These are phyloP conservation scores for Vireo griseus DNA, from an alignment of 2,797 vertebrate species.

Conservation along the genomic window DNA sequence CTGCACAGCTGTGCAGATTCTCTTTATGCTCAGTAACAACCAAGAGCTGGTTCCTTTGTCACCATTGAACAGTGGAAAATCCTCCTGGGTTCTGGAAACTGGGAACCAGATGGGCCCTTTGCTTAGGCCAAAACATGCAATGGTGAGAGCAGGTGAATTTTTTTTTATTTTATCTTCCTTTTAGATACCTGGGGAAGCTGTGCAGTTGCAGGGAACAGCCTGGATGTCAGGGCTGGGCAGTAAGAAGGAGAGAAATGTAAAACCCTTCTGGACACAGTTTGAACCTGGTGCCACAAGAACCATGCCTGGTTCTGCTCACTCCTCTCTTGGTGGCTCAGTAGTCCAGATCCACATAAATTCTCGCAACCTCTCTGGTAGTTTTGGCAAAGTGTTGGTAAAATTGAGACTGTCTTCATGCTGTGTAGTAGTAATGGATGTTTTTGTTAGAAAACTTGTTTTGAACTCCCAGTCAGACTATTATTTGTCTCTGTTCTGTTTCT, in stretches of 20 bases:
- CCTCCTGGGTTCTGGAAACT: neutral
- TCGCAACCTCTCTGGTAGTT: neutral
- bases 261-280: neutral
- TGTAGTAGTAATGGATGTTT: neutral
- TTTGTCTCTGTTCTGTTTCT: constrained; percentile 12
- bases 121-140: neutral
- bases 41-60: neutral
- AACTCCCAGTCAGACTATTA: neutral
- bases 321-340: neutral
- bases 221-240: neutral
- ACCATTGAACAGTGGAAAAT: neutral
- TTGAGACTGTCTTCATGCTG: neutral
- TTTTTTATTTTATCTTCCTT: neutral
- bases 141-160: neutral
- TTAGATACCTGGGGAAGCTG: neutral
- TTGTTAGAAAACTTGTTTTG: neutral
- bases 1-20: neutral
- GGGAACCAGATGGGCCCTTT: neutral
- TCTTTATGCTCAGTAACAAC: neutral
- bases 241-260: neutral
- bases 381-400: neutral
- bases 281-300: too few species aligned
- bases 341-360: neutral
- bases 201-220: neutral
- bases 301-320: neutral